phyloP scores from a whole-genome alignment of 2,113 vertebrate species.

The Platysteira castanea region DNA sequence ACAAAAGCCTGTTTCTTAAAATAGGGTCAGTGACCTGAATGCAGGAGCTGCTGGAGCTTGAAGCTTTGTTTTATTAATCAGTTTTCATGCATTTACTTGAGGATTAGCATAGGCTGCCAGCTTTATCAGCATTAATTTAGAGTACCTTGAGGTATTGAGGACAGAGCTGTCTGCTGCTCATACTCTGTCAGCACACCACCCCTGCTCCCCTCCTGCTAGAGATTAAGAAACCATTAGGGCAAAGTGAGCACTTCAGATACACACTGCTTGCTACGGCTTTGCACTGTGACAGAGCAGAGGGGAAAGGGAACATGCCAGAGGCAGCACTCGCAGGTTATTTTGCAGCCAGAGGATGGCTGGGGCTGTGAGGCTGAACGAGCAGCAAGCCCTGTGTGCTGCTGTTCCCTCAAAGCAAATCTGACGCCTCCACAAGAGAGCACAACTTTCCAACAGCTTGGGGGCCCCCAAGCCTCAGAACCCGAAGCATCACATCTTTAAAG shows the following conservation, averaged over 20 bases:
- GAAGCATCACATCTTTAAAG: neutral
- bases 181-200: neutral
- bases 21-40: constrained; percentile 7
- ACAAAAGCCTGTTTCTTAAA: constrained; percentile 34
- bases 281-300: neutral
- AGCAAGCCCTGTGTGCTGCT: neutral
- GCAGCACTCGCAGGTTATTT: neutral
- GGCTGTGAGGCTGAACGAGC: accelerated
- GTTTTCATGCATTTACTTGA: constrained; percentile 23
- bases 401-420: neutral
- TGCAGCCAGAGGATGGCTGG: neutral
- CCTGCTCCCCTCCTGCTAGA: neutral
- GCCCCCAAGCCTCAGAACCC: neutral
- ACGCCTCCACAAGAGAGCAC: neutral
- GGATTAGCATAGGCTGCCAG: constrained; percentile 29
- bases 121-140: constrained; percentile 39
- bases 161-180: constrained; percentile 16
- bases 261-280: neutral
- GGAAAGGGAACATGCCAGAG: neutral
- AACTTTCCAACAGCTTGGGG: neutral
- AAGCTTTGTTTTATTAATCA: constrained; percentile 61
- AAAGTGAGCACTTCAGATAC: neutral
- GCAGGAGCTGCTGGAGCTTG: neutral
- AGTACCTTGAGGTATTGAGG: constrained; percentile 28
- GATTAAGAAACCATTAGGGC: neutral